phyloP scores from a whole-genome alignment of 1,140 invertebrate species.

The Stenopsyche tienmushanensis region DNA sequence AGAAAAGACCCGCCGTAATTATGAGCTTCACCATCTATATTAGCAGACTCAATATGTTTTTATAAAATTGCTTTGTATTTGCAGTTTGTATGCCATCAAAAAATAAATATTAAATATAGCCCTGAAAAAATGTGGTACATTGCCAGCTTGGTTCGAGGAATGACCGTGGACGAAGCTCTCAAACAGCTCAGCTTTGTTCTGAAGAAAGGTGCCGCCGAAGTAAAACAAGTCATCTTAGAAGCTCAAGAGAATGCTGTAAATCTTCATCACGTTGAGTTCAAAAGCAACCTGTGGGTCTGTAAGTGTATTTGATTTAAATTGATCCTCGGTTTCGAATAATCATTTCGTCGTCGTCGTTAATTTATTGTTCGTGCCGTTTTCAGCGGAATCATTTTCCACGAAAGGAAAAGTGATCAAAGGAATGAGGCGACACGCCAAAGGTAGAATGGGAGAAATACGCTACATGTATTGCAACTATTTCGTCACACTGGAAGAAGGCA shows the following conservation, averaged over 20 bases:
- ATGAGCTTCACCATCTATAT: background rate
- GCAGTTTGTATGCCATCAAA: slow-evolving; percentile 83
- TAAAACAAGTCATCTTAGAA: slow-evolving; percentile 82
- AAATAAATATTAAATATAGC: slow-evolving; percentile 84
- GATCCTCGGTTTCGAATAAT: background rate
- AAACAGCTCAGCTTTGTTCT: slow-evolving; percentile 83
- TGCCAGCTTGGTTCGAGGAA: slow-evolving; percentile 81
- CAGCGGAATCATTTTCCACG: slow-evolving; percentile 82
- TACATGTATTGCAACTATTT: slow-evolving; percentile 88
- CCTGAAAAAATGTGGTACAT: slow-evolving; percentile 92
- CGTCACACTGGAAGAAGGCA: slow-evolving; percentile 87
- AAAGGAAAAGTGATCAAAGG: slow-evolving; percentile 81
- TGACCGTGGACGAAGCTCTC: slow-evolving; percentile 91
- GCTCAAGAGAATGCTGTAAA: slow-evolving; percentile 85
- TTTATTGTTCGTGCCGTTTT: slow-evolving; percentile 45
- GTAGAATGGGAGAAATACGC: slow-evolving; percentile 66
- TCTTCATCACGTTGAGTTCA: slow-evolving; percentile 92
- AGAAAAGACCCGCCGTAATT: slow-evolving; percentile 78
- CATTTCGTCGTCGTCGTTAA: background rate
- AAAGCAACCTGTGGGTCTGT: slow-evolving; percentile 96
- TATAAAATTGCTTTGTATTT: slow-evolving; percentile 46
- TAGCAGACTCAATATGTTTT: background rate
- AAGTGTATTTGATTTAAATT: slow-evolving; percentile 50
- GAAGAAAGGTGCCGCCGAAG: slow-evolving; percentile 79
- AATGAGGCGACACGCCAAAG: slow-evolving; percentile 76